Evolutionary conservation across 2,888 invertebrate species (phyloP).

Genomic region (Ornithoptera priamus): DNA sequence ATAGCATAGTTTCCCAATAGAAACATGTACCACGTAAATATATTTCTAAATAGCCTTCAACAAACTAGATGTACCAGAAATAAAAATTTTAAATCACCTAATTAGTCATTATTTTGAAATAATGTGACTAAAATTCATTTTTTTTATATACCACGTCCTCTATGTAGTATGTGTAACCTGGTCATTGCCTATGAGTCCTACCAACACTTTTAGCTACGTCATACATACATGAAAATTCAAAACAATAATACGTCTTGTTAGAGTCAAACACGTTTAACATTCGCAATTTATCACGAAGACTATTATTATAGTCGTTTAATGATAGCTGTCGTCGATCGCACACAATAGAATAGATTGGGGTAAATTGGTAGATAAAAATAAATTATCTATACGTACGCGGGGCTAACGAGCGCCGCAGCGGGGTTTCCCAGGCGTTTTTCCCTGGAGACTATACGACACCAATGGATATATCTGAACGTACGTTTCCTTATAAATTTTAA

Average conservation of each 20-base stretch:
- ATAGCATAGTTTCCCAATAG: too few relatives aligned
- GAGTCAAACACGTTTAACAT: slow-evolving; percentile 10
- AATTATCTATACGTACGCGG: slow-evolving; percentile 65
- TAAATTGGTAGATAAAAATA: slow-evolving; percentile 77
- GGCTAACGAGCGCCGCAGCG: slow-evolving; percentile 69
- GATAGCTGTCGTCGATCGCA: slow-evolving; percentile 61
- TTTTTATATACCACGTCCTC: not conserved
- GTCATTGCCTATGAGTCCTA: too few relatives aligned
- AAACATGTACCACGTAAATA: too few relatives aligned
- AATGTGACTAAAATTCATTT: slow-evolving; percentile 31
- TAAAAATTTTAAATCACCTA: too few relatives aligned
- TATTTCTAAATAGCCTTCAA: too few relatives aligned
- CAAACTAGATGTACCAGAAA: too few relatives aligned
- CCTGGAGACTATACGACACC: slow-evolving; percentile 65
- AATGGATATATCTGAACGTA: slow-evolving; percentile 51
- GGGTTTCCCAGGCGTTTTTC: slow-evolving; percentile 59
- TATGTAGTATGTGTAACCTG: too few relatives aligned
- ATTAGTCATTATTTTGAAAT: too few relatives aligned
- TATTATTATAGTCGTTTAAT: slow-evolving; percentile 40
- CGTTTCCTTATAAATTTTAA: slow-evolving; percentile 30
- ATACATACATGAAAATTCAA: slow-evolving; percentile 4
- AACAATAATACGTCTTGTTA: slow-evolving; percentile 2
- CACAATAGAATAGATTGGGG: slow-evolving; percentile 71
- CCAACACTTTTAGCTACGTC: not conserved
- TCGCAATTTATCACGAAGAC: slow-evolving; percentile 29